A percentile compares a stretch with the other conserved stretches of the same genome.
Evolutionary conservation across 2,888 invertebrate genomes (phyloP).

Genomic region (Pyrrhosoma nymphula): DNA sequence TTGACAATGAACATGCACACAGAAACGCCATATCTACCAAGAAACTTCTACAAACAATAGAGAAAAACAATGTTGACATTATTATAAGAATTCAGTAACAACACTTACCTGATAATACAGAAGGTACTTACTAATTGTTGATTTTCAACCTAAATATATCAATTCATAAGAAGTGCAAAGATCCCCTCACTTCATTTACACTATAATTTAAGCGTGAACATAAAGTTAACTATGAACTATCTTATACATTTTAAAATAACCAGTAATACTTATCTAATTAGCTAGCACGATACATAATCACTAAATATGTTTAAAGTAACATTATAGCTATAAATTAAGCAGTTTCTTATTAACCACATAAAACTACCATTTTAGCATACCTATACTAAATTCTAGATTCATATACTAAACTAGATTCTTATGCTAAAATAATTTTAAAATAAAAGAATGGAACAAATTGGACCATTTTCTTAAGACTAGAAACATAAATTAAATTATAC

Average conservation of each 20-base stretch:
- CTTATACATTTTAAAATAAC: not conserved
- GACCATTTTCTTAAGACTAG: not conserved
- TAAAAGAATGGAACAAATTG: not conserved
- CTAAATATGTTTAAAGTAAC: not conserved
- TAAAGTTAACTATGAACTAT: not conserved
- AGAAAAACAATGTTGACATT: not conserved
- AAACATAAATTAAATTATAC: not conserved
- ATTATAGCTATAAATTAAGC: not conserved
- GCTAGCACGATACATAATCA: not conserved
- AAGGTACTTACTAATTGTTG: not conserved
- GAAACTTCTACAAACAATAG: not conserved
- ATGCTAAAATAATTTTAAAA: not conserved
- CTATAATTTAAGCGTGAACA: not conserved
- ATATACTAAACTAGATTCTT: not conserved
- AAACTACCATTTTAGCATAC: not conserved
- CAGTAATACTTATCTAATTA: not conserved
- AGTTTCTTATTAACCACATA: not conserved
- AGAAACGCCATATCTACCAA: not conserved
- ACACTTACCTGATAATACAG: not conserved
- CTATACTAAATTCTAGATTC: not conserved
- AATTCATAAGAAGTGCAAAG: not conserved
- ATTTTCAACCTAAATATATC: not conserved
- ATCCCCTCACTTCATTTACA: not conserved
- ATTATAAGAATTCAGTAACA: not conserved
- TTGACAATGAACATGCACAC: not conserved